These are phyloP conservation scores for Drosophila helvetica DNA, from an alignment of 2,888 invertebrate species.

Conservation along the genomic window DNA sequence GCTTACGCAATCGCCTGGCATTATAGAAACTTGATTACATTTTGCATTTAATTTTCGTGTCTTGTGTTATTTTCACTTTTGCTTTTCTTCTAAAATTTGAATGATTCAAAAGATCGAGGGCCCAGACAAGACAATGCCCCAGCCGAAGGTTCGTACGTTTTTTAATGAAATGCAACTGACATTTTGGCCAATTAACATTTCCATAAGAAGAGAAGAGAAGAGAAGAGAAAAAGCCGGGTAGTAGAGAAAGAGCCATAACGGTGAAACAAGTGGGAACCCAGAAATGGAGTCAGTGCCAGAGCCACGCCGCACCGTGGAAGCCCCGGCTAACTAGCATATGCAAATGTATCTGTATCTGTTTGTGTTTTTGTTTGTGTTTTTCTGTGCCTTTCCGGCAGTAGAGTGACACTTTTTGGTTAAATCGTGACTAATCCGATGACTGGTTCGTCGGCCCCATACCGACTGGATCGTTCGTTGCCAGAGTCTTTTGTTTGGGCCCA, in stretches of 20 bases:
- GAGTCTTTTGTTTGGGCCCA: conserved; percentile 53
- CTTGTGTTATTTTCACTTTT: conserved; percentile 47
- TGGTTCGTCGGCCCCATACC: conserved; percentile 58
- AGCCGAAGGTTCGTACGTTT: conserved; percentile 30
- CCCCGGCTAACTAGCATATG: conserved; percentile 43
- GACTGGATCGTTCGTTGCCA: conserved; percentile 48
- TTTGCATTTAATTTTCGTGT: conserved; percentile 25
- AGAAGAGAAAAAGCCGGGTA: conserved; percentile 5
- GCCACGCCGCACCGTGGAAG: conserved; percentile 3
- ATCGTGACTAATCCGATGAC: conserved; percentile 70
- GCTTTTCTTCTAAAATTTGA: conserved; percentile 35
- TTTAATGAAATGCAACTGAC: conserved; percentile 47
- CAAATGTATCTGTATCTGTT: conserved; percentile 40
- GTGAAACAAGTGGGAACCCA: conserved; percentile 41
- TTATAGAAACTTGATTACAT: conserved; percentile 41
- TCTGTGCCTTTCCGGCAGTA: conserved; percentile 20
- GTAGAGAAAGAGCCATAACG: conserved; percentile 24
- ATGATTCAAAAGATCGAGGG: conserved; percentile 6
- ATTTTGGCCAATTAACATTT: conserved; percentile 65
- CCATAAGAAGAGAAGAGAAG: conserved; percentile 47
- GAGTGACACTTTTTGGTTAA: conserved; percentile 53
- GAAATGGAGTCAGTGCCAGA: conserved; percentile 13
- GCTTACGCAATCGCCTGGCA: conserved; percentile 34
- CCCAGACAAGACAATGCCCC: conserved; percentile 34
- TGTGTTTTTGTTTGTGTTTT: not conserved